Evolutionary conservation across 2,113 vertebrate species (phyloP), one percentile per base, ranked within the genome.

Genomic region (Ceratotherium simum): DNA sequence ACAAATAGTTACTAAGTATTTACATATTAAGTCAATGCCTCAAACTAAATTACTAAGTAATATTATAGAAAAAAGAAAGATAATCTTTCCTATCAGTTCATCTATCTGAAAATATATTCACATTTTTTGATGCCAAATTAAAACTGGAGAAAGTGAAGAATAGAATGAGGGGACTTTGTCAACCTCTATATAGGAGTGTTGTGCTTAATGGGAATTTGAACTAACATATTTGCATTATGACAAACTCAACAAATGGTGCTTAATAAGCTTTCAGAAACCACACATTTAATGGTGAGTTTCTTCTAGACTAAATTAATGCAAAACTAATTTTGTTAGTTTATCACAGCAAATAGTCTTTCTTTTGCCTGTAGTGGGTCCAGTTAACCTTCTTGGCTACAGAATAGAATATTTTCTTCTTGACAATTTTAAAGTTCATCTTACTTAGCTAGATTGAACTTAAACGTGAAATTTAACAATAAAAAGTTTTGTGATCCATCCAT

Each of bases 391-490:
- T 2, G 25, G 91, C 23, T 2, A 90, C 5, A 97, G 46, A 46
- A 94, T 0, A 93, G 65, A 62, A 73, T 12, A 13, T 85, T n/a
- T 93, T 90, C 88, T 93, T 96, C 62, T 58, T 69, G 51, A 81
- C 5, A 93, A 62, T 92, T 97, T 97, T 94, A 82, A 94, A 94
- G 27, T 91, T 33, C 17, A 95, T 88, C 6, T 31, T 93, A 48
- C 39, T 86, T 96, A 81, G 4, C 13, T 90, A 85, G 84, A 80
- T 46, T 96, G 76, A 88, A 96, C 8, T 73, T 65, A 82, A 97
- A 95, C 17, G 9, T 80, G 39, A 94, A 97, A 96, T n/a, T 95
- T 98, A 27, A 16, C 90, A 92, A 98, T n/a, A 60, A 92, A 95
- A 72, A 2, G 85, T 90, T 97, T 95, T 76, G 90, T 85, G 79